Base-by-base conservation (phyloP, 2,113 vertebrate genomes). In the Labeo catla region DNA sequence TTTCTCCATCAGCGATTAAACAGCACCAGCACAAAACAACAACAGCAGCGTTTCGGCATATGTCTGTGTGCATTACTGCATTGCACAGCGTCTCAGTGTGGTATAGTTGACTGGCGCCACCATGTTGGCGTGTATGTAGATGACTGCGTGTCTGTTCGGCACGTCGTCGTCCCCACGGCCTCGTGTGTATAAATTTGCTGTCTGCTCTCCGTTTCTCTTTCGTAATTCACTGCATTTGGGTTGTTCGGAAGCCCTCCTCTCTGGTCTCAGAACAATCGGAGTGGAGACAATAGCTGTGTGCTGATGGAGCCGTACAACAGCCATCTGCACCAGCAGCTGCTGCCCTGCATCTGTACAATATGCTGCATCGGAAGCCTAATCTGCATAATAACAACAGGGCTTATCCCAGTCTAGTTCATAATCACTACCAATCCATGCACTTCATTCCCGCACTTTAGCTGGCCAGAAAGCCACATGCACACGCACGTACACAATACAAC, bases 291-390 rank as follows among this genome's bases (percentile, higher is more conserved):
- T 99, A 96, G 98, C 98, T 97, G 96, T 96, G 96, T 97, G 96
- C 97, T 99, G 98, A 99, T 98, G 97, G 97, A 98, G 97, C 95
- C 96, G 97, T 97, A 96, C 96, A 99, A 94, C 97, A 97, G 94
- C 98, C 98, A 99, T 99, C 98, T 99, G 98, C 96, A 99, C 95
- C 96, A 98, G 97, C 98, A 99, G 97, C 98, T 99, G 98, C 97
- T 97, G 96, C 95, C 95, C 94, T 95, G 95, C 98, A 99, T 98
- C 98, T 99, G 98, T 96, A 98, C 97, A 98, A 98, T 98, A 99
- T 99, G 98, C 96, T 98, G 95, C 96, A 96, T 95, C 95, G 91
- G 95, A 97, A 98, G 98, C 96, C 97, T 99, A 98, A 99, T 99
- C 98, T 99, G 97, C 98, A 99, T 99, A 99, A 98, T 98, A 98